A percentile compares a stretch with the other conserved stretches of the same genome.
phyloP scores from a whole-genome alignment of 1,140 invertebrate genomes.

The Zaprionus tsacasi region DNA sequence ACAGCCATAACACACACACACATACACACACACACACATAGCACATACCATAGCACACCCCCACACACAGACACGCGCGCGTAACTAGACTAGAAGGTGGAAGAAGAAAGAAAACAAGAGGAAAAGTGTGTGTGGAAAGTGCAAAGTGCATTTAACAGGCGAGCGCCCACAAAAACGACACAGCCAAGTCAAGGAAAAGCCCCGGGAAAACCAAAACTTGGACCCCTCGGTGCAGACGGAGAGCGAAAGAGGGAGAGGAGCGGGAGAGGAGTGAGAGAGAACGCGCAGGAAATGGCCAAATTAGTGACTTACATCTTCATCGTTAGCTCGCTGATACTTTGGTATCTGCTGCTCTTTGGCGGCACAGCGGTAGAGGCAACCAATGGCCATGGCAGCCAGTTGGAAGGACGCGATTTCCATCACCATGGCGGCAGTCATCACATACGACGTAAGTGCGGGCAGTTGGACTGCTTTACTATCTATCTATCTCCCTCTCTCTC shows the following conservation, averaged over 20 bases:
- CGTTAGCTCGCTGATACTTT: slow-evolving; percentile 71
- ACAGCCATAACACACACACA: slow-evolving; percentile 62
- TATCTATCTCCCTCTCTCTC: not conserved
- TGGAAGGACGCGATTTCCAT: slow-evolving; percentile 78
- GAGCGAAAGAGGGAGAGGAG: slow-evolving; percentile 2
- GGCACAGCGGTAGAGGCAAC: slow-evolving; percentile 61
- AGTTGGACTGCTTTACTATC: not conserved
- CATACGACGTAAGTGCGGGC: slow-evolving; percentile 72
- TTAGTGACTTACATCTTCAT: slow-evolving; percentile 80
- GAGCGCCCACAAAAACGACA: slow-evolving; percentile 21
- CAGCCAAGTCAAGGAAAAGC: slow-evolving; percentile 10
- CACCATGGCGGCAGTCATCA: slow-evolving; percentile 80
- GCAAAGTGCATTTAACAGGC: slow-evolving; percentile 53
- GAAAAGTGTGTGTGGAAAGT: slow-evolving; percentile 39
- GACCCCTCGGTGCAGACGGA: not conserved
- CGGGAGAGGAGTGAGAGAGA: not conserved
- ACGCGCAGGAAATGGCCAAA: slow-evolving; percentile 67
- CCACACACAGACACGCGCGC: slow-evolving; percentile 15
- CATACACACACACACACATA: slow-evolving; percentile 18
- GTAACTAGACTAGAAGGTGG: slow-evolving; percentile 8
- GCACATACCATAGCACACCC: slow-evolving; percentile 49
- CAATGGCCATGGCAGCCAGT: slow-evolving; percentile 74
- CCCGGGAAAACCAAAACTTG: slow-evolving; percentile 28
- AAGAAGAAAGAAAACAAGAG: slow-evolving; percentile 9
- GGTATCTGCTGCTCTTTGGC: slow-evolving; percentile 76